phyloP scores from a whole-genome alignment of 2,888 invertebrate species.

The Alloscopus bannaensis region DNA sequence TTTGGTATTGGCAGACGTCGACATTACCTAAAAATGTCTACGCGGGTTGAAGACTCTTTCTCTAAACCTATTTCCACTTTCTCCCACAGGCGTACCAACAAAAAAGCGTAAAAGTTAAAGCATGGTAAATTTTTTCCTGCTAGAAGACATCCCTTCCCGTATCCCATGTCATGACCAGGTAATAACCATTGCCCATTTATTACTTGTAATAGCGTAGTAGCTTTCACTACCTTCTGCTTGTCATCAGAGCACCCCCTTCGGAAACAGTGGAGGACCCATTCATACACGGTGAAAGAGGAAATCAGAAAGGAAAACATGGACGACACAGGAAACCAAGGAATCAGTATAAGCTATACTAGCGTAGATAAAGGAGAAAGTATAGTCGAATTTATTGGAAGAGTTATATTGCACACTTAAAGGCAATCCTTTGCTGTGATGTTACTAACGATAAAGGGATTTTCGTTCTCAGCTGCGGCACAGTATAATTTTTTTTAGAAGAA shows the following conservation, averaged over 20 bases:
- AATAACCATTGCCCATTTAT: constrained; percentile 63
- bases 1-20: too few species aligned
- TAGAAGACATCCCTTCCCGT: constrained; percentile 47
- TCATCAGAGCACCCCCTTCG: constrained; percentile 25
- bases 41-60: neutral
- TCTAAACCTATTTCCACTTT: constrained; percentile 2
- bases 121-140: neutral
- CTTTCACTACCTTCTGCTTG: constrained; percentile 46
- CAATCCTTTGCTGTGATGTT: constrained; percentile 1
- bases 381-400: too few species aligned
- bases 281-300: neutral
- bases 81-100: constrained; percentile 10
- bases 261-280: neutral
- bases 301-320: too few species aligned
- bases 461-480: neutral
- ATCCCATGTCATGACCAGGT: constrained; percentile 57
- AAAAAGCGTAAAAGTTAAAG: neutral
- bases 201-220: constrained; percentile 52
- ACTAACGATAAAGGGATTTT: neutral
- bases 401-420: constrained; percentile 7
- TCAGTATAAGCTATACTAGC: too few species aligned
- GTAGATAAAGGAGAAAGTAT: too few species aligned
- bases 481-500: too few species aligned
- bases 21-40: constrained; percentile 3
- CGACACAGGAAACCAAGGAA: too few species aligned